These are phyloP conservation scores for Eristalis tenax DNA, from an alignment of 2,888 invertebrate species.

Conservation along the genomic window DNA sequence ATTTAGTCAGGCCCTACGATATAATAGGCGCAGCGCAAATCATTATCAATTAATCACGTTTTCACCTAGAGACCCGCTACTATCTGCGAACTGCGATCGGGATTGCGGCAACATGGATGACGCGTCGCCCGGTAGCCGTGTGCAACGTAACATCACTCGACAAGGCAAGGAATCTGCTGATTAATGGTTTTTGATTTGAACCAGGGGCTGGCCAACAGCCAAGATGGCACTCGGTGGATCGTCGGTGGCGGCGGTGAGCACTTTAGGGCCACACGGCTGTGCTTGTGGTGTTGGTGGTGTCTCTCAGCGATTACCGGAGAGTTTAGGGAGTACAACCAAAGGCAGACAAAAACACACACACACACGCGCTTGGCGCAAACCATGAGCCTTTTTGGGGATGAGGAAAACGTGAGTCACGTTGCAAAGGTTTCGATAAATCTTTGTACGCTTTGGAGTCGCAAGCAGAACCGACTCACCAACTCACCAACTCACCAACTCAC, in stretches of 20 bases:
- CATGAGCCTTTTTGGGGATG: slow-evolving; percentile 25
- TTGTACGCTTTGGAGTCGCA: slow-evolving; percentile 41
- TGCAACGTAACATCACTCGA: slow-evolving; percentile 52
- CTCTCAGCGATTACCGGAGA: slow-evolving; percentile 27
- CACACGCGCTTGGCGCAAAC: background rate
- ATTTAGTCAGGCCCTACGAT: slow-evolving; percentile 60
- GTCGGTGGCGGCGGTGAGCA: slow-evolving; percentile 41
- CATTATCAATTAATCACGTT: slow-evolving; percentile 72
- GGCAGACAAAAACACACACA: background rate
- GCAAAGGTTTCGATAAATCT: slow-evolving; percentile 65
- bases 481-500: slow-evolving; percentile 8
- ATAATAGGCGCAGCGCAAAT: slow-evolving; percentile 57
- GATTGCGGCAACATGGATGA: slow-evolving; percentile 31
- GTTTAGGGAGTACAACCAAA: background rate
- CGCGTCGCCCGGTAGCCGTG: slow-evolving; percentile 65
- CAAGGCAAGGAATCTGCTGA: slow-evolving; percentile 62
- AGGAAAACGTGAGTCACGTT: slow-evolving; percentile 66
- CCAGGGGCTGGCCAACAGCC: slow-evolving; percentile 19
- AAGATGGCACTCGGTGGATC: slow-evolving; percentile 25
- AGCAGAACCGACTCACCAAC: slow-evolving; percentile 7
- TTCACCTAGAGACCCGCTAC: slow-evolving; percentile 60
- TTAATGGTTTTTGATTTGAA: slow-evolving; percentile 70
- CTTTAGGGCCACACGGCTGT: slow-evolving; percentile 50
- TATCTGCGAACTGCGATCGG: slow-evolving; percentile 42
- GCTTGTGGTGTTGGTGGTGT: slow-evolving; percentile 11